Percentiles rank a stretch among this genome's conserved stretches.
Evolutionary conservation across 2,113 vertebrate genomes (phyloP).

Genomic region (Aegithalos caudatus): DNA sequence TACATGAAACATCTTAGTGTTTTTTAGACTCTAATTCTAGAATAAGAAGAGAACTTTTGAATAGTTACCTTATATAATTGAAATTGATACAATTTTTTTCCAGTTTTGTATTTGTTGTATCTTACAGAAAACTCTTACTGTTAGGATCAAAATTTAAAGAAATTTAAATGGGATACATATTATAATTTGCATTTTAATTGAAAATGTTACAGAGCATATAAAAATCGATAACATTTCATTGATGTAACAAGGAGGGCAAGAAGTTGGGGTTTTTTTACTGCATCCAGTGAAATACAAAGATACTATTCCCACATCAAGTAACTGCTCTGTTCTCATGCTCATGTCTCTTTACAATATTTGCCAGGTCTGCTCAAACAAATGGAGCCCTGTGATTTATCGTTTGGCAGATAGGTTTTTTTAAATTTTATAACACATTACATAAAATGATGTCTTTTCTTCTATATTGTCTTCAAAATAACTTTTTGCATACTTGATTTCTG

Average conservation of each 20-base stretch:
- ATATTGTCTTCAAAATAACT: neutral
- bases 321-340: neutral
- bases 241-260: neutral
- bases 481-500: neutral
- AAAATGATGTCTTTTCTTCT: neutral
- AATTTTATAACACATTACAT: neutral
- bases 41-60: neutral
- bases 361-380: neutral
- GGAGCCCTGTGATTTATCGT: neutral
- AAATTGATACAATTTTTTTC: neutral
- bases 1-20: neutral
- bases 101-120: neutral
- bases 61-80: neutral
- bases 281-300: neutral
- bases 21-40: neutral
- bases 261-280: neutral
- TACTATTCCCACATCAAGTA: neutral
- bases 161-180: neutral
- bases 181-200: neutral
- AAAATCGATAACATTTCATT: neutral
- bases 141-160: neutral
- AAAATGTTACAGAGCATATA: neutral
- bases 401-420: neutral
- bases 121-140: neutral
- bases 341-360: neutral